phyloP scores from a whole-genome alignment of 1,140 invertebrate genomes.

The Pseudomyrmex dendroicus region DNA sequence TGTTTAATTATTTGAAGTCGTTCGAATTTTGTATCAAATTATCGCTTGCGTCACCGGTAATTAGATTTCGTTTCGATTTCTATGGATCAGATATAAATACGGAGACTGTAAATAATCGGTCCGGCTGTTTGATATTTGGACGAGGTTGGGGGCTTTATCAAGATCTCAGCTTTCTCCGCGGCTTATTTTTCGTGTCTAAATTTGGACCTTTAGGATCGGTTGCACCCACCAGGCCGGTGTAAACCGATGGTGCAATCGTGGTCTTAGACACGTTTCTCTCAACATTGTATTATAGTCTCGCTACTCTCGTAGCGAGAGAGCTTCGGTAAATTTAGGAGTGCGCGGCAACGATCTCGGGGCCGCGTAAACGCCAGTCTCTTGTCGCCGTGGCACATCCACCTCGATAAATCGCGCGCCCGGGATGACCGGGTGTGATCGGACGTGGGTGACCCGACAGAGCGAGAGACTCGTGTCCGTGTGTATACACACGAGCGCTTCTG shows the following conservation, averaged over 20 bases:
- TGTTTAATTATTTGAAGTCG: too few species aligned
- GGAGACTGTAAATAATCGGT: too few species aligned
- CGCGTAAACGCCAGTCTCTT: conserved; percentile 5
- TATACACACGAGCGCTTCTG: too few species aligned
- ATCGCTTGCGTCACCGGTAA: too few species aligned
- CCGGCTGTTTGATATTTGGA: too few species aligned
- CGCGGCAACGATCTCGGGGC: background rate
- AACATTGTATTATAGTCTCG: conserved; percentile 29
- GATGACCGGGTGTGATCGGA: conserved; percentile 33
- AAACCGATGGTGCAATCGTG: background rate
- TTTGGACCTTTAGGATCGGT: background rate
- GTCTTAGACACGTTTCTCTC: conserved; percentile 41
- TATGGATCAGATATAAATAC: background rate
- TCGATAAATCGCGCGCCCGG: conserved; percentile 46
- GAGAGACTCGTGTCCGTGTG: too few species aligned
- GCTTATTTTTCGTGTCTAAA: conserved; percentile 12
- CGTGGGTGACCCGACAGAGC: conserved; percentile 43
- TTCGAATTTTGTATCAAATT: too few species aligned
- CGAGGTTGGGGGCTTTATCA: too few species aligned
- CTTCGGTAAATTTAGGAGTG: conserved; percentile 55
- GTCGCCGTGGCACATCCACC: conserved; percentile 29
- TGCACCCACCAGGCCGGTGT: background rate
- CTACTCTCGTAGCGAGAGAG: background rate
- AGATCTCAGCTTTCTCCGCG: too few species aligned
- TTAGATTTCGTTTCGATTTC: background rate